Evolutionary conservation across 2,888 invertebrate genomes (phyloP).

Genomic region (Nysson spinosus): DNA sequence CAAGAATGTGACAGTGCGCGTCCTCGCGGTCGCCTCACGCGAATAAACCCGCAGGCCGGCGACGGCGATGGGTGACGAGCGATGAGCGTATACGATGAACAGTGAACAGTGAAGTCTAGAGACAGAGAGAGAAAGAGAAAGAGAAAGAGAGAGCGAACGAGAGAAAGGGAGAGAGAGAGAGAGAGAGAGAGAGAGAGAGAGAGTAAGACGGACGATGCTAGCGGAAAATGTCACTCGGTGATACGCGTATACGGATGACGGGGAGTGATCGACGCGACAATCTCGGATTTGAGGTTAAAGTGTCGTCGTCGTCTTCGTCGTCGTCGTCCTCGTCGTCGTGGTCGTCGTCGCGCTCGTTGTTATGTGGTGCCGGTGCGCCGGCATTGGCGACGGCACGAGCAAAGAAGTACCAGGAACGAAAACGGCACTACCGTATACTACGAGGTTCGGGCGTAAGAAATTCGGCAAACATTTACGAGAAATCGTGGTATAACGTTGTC

Average conservation of each 20-base stretch:
- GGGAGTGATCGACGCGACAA: slow-evolving; percentile 59
- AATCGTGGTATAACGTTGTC: slow-evolving; percentile 2
- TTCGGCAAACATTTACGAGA: slow-evolving; percentile 25
- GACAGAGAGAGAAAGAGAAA: slow-evolving; percentile 1
- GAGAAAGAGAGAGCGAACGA: slow-evolving; percentile 11
- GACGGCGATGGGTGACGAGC: slow-evolving; percentile 53
- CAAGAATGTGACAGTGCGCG: slow-evolving; percentile 70
- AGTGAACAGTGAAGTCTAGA: slow-evolving; percentile 22
- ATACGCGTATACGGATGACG: slow-evolving; percentile 59
- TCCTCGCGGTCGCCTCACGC: slow-evolving; percentile 62
- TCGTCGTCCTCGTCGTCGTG: slow-evolving; percentile 16
- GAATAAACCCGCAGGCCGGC: slow-evolving; percentile 61
- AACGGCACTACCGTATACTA: slow-evolving; percentile 41
- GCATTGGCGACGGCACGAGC: slow-evolving; percentile 62
- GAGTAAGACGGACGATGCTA: slow-evolving; percentile 54
- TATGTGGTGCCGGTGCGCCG: slow-evolving; percentile 64
- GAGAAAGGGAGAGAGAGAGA: slow-evolving; percentile 14
- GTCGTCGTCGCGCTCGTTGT: slow-evolving; percentile 33
- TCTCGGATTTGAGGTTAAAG: slow-evolving; percentile 55
- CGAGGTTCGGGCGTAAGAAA: slow-evolving; percentile 8
- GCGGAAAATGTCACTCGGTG: slow-evolving; percentile 62
- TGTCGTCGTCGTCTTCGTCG: slow-evolving; percentile 46
- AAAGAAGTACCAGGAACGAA: slow-evolving; percentile 52
- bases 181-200: slow-evolving; percentile 19
- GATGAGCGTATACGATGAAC: slow-evolving; percentile 48